phyloP scores from a whole-genome alignment of 2,797 vertebrate species.

The Myioborus miniatus region DNA sequence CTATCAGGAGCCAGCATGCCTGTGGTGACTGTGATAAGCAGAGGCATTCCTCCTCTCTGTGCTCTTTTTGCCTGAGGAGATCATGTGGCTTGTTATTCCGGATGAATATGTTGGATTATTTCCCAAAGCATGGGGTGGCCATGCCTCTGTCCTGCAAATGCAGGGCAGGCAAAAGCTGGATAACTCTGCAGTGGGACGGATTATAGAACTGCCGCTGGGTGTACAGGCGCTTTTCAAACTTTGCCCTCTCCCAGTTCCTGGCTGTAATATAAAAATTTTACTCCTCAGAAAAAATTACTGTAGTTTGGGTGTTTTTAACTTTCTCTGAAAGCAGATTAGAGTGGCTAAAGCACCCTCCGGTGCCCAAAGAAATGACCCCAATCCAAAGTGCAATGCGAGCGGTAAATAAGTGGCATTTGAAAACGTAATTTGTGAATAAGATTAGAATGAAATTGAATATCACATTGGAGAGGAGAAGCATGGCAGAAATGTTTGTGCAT shows the following conservation, averaged over 20 bases:
- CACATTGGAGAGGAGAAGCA: rapidly evolving
- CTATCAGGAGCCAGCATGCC: not conserved
- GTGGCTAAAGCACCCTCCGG: not conserved
- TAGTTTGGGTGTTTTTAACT: not conserved
- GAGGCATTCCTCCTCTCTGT: not conserved
- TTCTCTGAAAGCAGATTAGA: not conserved
- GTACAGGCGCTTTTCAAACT: not conserved
- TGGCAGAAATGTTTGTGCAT: not conserved
- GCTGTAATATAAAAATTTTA: not conserved
- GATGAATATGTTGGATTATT: not conserved
- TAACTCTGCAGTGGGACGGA: not conserved
- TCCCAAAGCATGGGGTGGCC: not conserved
- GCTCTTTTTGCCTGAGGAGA: not conserved
- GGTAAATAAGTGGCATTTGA: not conserved
- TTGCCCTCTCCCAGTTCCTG: not conserved
- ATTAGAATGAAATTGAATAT: not conserved
- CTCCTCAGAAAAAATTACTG: not conserved
- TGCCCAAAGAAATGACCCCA: not conserved
- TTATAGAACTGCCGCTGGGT: not conserved
- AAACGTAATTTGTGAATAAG: not conserved
- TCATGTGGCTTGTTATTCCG: not conserved
- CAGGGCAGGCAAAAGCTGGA: not conserved
- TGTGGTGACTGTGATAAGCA: slow-evolving; percentile 15
- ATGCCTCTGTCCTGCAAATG: rapidly evolving
- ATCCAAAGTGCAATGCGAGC: rapidly evolving